Conservation (phyloP, 2,113 vertebrate species). For the Macroglossus sobrinus region DNA sequence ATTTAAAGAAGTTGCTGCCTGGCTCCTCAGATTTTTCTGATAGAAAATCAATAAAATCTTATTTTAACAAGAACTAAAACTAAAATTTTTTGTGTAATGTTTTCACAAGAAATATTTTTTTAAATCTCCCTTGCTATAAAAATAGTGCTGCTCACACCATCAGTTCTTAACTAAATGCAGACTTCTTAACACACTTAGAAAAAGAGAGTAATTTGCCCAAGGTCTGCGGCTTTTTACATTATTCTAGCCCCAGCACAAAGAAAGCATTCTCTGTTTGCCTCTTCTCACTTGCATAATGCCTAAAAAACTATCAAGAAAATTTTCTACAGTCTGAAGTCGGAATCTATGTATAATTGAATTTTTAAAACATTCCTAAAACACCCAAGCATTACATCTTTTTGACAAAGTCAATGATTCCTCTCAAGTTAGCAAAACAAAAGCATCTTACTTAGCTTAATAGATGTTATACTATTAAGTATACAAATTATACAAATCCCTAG, state of each 20-base stretch:
- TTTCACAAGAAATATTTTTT: slow-evolving; percentile 12
- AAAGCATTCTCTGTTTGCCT: slow-evolving; percentile 7
- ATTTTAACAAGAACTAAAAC: slow-evolving; percentile 42
- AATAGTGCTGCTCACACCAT: not conserved
- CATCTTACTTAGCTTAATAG: not conserved
- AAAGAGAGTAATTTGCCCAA: slow-evolving; percentile 15
- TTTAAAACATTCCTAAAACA: not conserved
- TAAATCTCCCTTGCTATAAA: slow-evolving; percentile 29
- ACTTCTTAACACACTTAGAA: slow-evolving; percentile 2
- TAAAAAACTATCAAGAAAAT: not conserved
- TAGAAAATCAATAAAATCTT: not conserved
- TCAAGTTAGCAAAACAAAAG: slow-evolving; percentile 36
- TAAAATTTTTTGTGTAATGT: not conserved
- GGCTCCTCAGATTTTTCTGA: not conserved
- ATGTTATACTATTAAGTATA: not conserved
- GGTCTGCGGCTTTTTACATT: slow-evolving; percentile 13
- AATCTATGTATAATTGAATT: not conserved
- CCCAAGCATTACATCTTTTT: slow-evolving; percentile 10
- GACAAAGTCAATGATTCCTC: not conserved
- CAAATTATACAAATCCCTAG: not conserved
- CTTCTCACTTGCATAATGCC: not conserved
- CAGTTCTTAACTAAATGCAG: slow-evolving; percentile 57
- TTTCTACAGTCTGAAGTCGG: not conserved
- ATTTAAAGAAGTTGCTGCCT: not conserved
- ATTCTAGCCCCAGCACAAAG: slow-evolving; percentile 24